Percentiles rank a stretch among this genome's conserved stretches.
Evolutionary conservation across 2,797 vertebrate genomes (phyloP).

Genomic region (Mormyrops boulengeri): DNA sequence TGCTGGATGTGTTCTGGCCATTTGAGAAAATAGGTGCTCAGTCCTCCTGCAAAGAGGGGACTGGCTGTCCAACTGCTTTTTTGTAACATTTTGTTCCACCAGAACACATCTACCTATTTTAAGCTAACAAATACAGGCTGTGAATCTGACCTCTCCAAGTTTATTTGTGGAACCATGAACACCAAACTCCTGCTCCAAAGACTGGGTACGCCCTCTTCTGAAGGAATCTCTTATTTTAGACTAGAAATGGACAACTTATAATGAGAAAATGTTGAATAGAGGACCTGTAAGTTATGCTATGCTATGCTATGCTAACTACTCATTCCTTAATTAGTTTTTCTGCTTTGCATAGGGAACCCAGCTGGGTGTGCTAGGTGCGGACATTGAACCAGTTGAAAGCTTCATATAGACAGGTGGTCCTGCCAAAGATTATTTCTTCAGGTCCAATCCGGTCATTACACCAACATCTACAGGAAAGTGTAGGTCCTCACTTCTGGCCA

Average conservation of each 20-base stretch:
- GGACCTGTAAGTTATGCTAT: not conserved
- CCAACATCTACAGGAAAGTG: not conserved
- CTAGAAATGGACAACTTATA: not conserved
- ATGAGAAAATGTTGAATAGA: not conserved
- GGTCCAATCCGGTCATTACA: not conserved
- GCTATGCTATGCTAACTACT: not conserved
- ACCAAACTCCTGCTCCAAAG: not conserved
- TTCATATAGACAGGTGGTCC: not conserved
- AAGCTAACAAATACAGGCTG: not conserved
- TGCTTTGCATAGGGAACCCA: constrained; percentile 5
- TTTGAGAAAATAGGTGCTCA: not conserved
- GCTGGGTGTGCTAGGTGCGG: not conserved
- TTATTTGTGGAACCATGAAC: not conserved
- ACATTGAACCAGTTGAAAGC: not conserved
- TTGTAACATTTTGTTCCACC: not conserved
- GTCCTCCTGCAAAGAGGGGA: not conserved
- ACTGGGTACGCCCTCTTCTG: not conserved
- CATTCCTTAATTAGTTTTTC: not conserved
- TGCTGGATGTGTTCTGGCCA: not conserved
- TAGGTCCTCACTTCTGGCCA: not conserved
- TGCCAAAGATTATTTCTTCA: not conserved
- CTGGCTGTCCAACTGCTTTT: not conserved
- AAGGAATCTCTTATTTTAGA: not conserved
- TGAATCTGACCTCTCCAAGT: not conserved
- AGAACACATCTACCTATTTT: not conserved